These are phyloP conservation scores for Discoglossus pictus DNA, from an alignment of 2,797 vertebrate genomes.

Conservation along the genomic window DNA sequence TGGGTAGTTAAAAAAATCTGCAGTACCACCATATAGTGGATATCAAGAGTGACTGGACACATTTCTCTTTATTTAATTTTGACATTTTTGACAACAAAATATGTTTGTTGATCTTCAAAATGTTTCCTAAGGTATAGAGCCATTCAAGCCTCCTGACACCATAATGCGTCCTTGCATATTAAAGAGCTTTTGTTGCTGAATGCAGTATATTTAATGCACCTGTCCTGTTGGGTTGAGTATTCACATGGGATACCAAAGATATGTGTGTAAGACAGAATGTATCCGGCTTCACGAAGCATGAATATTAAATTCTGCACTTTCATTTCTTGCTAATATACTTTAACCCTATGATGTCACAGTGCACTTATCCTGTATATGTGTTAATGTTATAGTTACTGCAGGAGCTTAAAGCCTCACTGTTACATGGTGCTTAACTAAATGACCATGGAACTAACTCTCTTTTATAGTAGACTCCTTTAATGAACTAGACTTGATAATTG, in stretches of 20 bases:
- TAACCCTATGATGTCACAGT: constrained; percentile 15
- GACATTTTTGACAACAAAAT: too few relatives aligned
- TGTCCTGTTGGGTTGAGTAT: constrained; percentile 28
- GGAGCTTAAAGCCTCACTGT: too few relatives aligned
- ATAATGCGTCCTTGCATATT: constrained; percentile 21
- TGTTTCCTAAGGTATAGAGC: constrained; percentile 33
- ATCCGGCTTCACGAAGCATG: constrained; percentile 21
- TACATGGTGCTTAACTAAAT: too few relatives aligned
- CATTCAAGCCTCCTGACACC: constrained; percentile 32
- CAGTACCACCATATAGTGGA: too few relatives aligned
- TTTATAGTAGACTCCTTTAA: too few relatives aligned
- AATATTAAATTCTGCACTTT: constrained; percentile 21
- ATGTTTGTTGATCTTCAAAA: constrained; percentile 12
- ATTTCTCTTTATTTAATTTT: too few relatives aligned
- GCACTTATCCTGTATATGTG: too few relatives aligned
- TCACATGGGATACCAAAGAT: constrained; percentile 42
- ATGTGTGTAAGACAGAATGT: constrained; percentile 22
- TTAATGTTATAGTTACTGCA: too few relatives aligned
- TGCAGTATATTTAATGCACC: constrained; percentile 29
- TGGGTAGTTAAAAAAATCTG: too few relatives aligned
- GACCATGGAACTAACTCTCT: too few relatives aligned
- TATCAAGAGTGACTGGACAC: too few relatives aligned
- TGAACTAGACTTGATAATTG: too few relatives aligned
- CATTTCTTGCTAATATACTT: constrained; percentile 24
- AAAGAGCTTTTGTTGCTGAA: constrained; percentile 42